Conservation (phyloP, 2,797 vertebrate genomes). For the Pseudomugil gertrudae region DNA sequence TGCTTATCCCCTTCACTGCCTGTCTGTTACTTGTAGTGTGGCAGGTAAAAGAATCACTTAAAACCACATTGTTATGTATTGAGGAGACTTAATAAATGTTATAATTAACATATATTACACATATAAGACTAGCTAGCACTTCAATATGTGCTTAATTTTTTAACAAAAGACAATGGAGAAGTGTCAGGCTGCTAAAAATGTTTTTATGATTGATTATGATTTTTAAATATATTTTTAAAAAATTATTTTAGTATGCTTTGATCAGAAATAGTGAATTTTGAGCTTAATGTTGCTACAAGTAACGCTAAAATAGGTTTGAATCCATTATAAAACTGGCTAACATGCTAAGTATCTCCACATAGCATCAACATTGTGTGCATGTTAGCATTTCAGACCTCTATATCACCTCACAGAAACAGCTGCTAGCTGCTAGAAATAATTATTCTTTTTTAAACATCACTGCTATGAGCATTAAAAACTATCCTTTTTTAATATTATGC, state of each 20-base stretch:
- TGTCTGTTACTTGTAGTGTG: constrained; percentile 66
- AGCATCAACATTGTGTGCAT: not conserved
- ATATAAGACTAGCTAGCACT: too few relatives aligned
- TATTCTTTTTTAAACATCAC: not conserved
- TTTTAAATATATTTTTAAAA: too few relatives aligned
- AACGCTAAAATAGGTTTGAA: not conserved
- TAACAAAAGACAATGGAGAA: too few relatives aligned
- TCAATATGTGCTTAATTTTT: too few relatives aligned
- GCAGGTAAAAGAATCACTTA: constrained; percentile 52
- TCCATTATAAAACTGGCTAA: not conserved
- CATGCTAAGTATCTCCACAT: not conserved
- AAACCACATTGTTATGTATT: not conserved
- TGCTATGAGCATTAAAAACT: too few relatives aligned
- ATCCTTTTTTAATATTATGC: too few relatives aligned
- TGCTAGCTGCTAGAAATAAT: not conserved
- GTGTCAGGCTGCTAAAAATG: too few relatives aligned
- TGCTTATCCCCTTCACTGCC: constrained; percentile 65
- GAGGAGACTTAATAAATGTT: not conserved
- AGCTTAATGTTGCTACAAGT: not conserved
- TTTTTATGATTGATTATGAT: too few relatives aligned
- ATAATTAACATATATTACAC: not conserved
- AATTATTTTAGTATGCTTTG: too few relatives aligned
- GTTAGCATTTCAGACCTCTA: not conserved
- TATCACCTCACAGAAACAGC: not conserved
- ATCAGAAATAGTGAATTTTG: not conserved